Evolutionary conservation across 2,797 vertebrate genomes (phyloP).

Genomic region (Channa striata): DNA sequence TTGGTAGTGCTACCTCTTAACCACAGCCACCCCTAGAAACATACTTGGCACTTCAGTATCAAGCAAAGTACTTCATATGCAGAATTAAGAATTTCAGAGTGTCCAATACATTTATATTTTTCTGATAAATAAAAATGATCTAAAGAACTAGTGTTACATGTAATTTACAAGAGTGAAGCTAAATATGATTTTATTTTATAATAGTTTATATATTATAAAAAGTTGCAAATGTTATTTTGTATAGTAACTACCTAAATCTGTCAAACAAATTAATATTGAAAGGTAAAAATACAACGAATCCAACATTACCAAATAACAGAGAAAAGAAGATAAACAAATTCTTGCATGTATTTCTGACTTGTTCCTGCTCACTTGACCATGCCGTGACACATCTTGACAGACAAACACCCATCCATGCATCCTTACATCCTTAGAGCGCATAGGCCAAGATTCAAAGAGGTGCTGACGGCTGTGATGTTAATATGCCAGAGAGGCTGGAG

Average conservation of each 20-base stretch:
- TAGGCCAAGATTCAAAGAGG: slow-evolving; percentile 70
- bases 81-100: neutral
- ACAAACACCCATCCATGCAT: slow-evolving; percentile 56
- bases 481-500: slow-evolving; percentile 62
- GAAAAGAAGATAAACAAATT: slow-evolving; percentile 15
- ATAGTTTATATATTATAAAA: no score
- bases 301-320: slow-evolving; percentile 16
- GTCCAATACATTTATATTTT: neutral
- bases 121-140: neutral
- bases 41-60: no score
- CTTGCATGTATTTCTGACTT: slow-evolving; percentile 20
- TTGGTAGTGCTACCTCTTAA: no score
- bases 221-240: no score
- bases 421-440: slow-evolving; percentile 58
- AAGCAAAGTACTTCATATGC: neutral
- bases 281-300: slow-evolving; percentile 16
- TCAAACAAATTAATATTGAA: slow-evolving; percentile 1
- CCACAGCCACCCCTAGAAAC: no score
- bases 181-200: neutral
- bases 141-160: neutral
- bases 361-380: slow-evolving; percentile 43
- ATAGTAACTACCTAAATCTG: neutral
- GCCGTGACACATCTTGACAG: slow-evolving; percentile 70
- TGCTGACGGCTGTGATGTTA: slow-evolving; percentile 79
- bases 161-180: neutral